Base-by-base conservation (phyloP, 2,888 invertebrate species). In the Andrena chrysosceles region DNA sequence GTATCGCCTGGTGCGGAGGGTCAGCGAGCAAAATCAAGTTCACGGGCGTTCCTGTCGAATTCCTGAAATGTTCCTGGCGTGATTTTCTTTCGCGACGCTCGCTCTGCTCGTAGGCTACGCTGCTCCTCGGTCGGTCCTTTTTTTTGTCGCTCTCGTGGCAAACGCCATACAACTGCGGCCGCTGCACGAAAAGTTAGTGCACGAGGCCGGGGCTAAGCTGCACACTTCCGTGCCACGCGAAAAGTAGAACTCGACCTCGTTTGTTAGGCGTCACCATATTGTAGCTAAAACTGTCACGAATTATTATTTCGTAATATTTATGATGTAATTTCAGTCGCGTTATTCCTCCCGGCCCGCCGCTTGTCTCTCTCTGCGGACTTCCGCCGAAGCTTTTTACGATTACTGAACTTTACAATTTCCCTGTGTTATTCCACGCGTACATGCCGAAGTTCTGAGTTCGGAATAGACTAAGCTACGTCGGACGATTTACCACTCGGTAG, bases 191-290 rank as follows among this genome's bases (percentile, higher is more conserved):
- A 82, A 69, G 69, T 72, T 67, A 76, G 20, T 63, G 71, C 56
- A 63, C 35, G 31, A 66, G 54, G 52, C 52, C 63, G 48, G 63
- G 56, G 56, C 23, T 29, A 20, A 29, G 63, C 59, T 62, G 77
- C 64, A 81, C 23, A 70, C 66, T 83, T 74, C 77, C 83, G 83
- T 78, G 70, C 70, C 23, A 56, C 63, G 54, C 59, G 70, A 67
- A 83, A 83, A 83, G 74, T 83, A 68, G 83, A 83, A 52, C 83
- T 83, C 83, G 83, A 74, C 83, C 83, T 71, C 73, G 74, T 83
- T 83, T 68, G 74, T 74, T 74, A 54, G 20, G 8, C 63, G 56
- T 54, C 69, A 71, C 42, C 59, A 77, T 64, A 77, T 83, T 83
- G 71, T 77, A 49, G 66, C 72, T 83, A 69, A 70, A 73, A 69